Conservation (phyloP, 2,113 vertebrate genomes). For the Tetrao urogallus region DNA sequence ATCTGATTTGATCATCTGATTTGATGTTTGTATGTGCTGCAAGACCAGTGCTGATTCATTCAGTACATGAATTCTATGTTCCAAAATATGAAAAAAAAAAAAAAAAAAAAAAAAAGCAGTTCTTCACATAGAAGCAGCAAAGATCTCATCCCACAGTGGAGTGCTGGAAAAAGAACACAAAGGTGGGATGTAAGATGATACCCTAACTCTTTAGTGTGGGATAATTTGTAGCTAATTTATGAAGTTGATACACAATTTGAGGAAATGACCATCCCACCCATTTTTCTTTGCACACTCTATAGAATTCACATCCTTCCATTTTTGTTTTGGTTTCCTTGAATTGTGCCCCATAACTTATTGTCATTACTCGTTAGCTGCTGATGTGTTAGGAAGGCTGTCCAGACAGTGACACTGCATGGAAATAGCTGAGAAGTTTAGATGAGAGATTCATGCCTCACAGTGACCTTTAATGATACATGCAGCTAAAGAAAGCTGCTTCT, state of each 20-base stretch:
- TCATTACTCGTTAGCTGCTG: slow-evolving; percentile 23
- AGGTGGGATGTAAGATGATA: slow-evolving; percentile 8
- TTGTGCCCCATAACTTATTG: slow-evolving; percentile 56
- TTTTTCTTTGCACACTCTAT: slow-evolving; percentile 20
- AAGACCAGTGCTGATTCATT: not conserved
- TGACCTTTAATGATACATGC: slow-evolving; percentile 25
- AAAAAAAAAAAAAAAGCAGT: not conserved
- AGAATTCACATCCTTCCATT: slow-evolving; percentile 71
- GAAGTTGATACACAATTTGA: slow-evolving; percentile 55
- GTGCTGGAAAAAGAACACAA: not conserved
- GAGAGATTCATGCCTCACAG: not conserved
- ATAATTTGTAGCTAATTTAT: slow-evolving; percentile 20
- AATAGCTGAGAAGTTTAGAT: slow-evolving; percentile 11
- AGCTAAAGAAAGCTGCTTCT: not conserved
- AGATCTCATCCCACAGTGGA: not conserved
- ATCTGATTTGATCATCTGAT: too few relatives aligned
- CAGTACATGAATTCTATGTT: not conserved
- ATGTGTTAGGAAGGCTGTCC: slow-evolving; percentile 20
- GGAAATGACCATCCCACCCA: slow-evolving; percentile 62
- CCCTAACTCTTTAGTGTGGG: not conserved
- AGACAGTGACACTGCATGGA: slow-evolving; percentile 38
- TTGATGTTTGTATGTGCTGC: not conserved
- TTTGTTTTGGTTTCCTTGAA: slow-evolving; percentile 73
- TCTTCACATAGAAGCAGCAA: not conserved
- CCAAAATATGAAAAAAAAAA: not conserved